Percentiles rank a stretch among this genome's conserved stretches.
Evolutionary conservation across 2,113 vertebrate species (phyloP).

Genomic region (Lathamus discolor): DNA sequence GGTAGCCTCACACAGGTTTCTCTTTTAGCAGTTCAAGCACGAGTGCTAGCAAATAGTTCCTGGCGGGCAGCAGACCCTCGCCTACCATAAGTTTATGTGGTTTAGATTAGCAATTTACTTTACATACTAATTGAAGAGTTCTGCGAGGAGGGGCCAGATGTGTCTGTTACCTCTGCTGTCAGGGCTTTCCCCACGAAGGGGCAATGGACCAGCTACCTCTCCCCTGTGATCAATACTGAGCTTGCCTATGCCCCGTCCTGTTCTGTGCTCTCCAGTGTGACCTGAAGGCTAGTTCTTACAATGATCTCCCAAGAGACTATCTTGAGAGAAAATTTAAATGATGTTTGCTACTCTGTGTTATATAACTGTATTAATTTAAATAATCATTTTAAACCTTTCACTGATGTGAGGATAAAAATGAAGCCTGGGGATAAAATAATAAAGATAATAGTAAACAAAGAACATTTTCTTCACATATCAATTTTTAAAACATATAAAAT

Average conservation of each 20-base stretch:
- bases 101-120: neutral
- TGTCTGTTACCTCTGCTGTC: neutral
- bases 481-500: neutral
- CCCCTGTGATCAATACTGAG: neutral
- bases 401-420: neutral
- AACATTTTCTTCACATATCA: neutral
- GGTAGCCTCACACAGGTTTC: neutral
- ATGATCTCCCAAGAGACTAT: neutral
- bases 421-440: neutral
- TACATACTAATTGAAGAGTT: neutral
- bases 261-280: neutral
- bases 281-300: accelerated
- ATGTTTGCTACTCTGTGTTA: neutral
- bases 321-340: neutral
- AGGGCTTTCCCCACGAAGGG: neutral
- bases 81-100: neutral
- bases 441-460: neutral
- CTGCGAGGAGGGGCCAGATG: neutral
- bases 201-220: neutral
- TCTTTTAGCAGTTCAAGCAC: neutral
- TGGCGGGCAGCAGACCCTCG: neutral
- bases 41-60: neutral
- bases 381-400: neutral
- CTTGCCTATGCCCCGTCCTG: neutral
- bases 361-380: neutral